Conservation (phyloP, 1,140 invertebrate genomes). For the Stegodyphus dumicola region DNA sequence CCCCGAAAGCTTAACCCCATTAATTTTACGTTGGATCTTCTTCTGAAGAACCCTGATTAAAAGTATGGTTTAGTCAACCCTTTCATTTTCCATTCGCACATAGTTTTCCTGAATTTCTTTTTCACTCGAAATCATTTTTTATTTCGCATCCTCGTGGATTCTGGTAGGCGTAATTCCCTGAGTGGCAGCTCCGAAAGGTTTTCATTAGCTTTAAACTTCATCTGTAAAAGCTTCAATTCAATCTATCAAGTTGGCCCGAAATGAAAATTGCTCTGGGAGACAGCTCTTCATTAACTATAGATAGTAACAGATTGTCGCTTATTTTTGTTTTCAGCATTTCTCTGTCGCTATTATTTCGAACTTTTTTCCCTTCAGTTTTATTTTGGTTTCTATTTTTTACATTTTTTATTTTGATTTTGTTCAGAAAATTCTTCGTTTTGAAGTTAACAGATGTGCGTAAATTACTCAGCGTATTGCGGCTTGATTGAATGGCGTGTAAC, state of each 20-base stretch:
- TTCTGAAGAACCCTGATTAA: conserved; percentile 51
- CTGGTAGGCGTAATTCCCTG: conserved; percentile 56
- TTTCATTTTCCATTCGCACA: conserved; percentile 59
- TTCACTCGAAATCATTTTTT: conserved; percentile 45
- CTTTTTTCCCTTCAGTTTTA: background rate
- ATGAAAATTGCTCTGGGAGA: conserved; percentile 55
- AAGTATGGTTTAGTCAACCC: conserved; percentile 49
- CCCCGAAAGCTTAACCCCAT: conserved; percentile 47
- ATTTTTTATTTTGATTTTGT: conserved; percentile 41
- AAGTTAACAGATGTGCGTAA: conserved; percentile 41
- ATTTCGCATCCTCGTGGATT: conserved; percentile 21
- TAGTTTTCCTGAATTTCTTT: conserved; percentile 55
- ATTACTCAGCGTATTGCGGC: conserved; percentile 28
- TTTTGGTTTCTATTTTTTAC: background rate
- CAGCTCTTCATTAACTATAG: conserved; percentile 59
- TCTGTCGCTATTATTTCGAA: conserved; percentile 41
- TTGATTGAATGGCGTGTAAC: conserved; percentile 18
- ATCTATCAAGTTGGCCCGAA: conserved; percentile 56
- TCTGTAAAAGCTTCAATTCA: conserved; percentile 54
- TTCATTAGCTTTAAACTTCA: conserved; percentile 61
- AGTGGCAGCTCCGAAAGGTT: conserved; percentile 59
- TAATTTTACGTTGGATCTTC: conserved; percentile 43
- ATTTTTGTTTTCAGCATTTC: conserved; percentile 55
- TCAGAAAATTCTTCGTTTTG: conserved; percentile 34
- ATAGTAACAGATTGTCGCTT: conserved; percentile 61